These are phyloP conservation scores for Notothenia coriiceps DNA, from an alignment of 2,113 vertebrate genomes.

Conservation along the genomic window DNA sequence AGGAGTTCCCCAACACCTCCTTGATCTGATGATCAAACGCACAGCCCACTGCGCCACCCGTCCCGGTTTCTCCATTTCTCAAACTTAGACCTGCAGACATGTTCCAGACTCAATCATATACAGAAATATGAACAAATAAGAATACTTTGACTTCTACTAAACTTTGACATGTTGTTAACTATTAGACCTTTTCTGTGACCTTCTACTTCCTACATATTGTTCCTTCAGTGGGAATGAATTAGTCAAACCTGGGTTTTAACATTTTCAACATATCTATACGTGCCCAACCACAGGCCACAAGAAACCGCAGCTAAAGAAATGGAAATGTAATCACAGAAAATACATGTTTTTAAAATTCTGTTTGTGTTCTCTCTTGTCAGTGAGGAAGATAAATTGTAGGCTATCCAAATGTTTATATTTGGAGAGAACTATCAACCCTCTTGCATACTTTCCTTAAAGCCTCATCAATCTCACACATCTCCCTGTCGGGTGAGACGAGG, in stretches of 20 bases:
- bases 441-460: neutral
- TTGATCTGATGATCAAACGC: too few species aligned
- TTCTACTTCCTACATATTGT: neutral
- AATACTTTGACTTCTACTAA: neutral
- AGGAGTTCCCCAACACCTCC: too few species aligned
- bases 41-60: too few species aligned
- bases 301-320: neutral
- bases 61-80: too few species aligned
- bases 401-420: slow-evolving; percentile 41
- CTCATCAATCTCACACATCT: slow-evolving; percentile 26
- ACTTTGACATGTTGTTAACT: too few species aligned
- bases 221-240: neutral
- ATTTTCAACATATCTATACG: too few species aligned
- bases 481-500: slow-evolving; percentile 1
- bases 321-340: neutral
- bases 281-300: too few species aligned
- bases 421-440: slow-evolving; percentile 14
- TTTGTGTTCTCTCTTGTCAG: slow-evolving; percentile 14
- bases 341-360: slow-evolving; percentile 7
- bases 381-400: slow-evolving; percentile 39
- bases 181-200: neutral
- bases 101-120: neutral
- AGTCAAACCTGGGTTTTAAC: too few species aligned
- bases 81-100: neutral
- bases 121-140: too few species aligned